Conservation (phyloP, 2,888 invertebrate genomes). For the Volucella inflata region DNA sequence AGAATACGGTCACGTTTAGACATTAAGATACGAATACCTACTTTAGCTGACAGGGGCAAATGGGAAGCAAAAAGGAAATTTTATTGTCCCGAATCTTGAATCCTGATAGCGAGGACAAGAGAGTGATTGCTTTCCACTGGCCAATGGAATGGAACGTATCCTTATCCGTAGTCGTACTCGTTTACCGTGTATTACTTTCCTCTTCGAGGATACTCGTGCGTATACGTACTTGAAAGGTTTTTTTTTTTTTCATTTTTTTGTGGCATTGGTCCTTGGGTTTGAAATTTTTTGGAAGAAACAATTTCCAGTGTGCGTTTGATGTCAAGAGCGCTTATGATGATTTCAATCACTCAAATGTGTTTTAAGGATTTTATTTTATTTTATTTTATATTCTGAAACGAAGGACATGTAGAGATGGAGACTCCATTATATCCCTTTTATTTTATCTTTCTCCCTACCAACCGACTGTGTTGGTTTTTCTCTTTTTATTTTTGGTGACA, state of each 20-base stretch:
- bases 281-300: not conserved
- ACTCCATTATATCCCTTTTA: constrained; percentile 27
- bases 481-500: not conserved
- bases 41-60: constrained; percentile 26
- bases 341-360: constrained; percentile 26
- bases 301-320: constrained; percentile 56
- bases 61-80: constrained; percentile 20
- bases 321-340: constrained; percentile 45
- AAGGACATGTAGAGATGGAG: constrained; percentile 5
- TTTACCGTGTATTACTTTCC: not conserved
- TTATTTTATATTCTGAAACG: constrained; percentile 37
- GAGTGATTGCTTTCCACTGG: not conserved
- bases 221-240: constrained; percentile 36
- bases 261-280: not conserved
- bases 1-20: constrained; percentile 64
- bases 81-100: constrained; percentile 16
- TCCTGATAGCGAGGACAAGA: constrained; percentile 1
- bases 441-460: constrained; percentile 10
- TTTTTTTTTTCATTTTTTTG: constrained; percentile 26
- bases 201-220: constrained; percentile 48
- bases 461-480: constrained; percentile 2
- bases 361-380: not conserved
- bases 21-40: constrained; percentile 51
- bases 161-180: not conserved
- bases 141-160: not conserved